Percentiles rank a stretch among this genome's conserved stretches.
Evolutionary conservation across 2,113 vertebrate species (phyloP).

Genomic region (Arizona elegans): DNA sequence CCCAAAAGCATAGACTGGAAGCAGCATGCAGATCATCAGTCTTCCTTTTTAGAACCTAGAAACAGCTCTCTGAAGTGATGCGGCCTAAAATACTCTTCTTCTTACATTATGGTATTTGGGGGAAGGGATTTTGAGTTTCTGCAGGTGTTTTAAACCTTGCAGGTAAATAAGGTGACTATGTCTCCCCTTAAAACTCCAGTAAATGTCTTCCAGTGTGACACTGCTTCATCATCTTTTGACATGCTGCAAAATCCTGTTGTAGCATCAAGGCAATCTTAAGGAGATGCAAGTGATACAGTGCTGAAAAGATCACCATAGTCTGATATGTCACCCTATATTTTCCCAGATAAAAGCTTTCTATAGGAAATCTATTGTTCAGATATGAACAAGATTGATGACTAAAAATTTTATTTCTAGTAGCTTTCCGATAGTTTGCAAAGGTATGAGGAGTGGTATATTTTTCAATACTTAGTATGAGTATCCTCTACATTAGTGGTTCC

Average conservation of each 20-base stretch:
- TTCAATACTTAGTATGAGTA: background rate
- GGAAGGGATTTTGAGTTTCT: background rate
- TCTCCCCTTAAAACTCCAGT: background rate
- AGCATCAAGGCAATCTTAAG: background rate
- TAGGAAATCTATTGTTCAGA: background rate
- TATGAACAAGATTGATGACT: background rate
- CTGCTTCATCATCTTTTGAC: background rate
- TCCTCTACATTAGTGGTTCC: background rate
- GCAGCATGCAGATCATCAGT: background rate
- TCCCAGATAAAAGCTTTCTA: background rate
- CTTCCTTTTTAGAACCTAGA: background rate
- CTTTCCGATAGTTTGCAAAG: background rate
- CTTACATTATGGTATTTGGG: background rate
- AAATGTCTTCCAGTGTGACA: background rate
- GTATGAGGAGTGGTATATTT: background rate
- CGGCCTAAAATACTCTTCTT: background rate
- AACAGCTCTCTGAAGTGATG: background rate
- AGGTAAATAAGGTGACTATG: background rate
- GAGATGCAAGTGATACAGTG: background rate
- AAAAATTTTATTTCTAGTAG: background rate
- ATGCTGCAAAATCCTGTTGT: background rate
- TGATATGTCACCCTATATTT: background rate
- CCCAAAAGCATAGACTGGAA: background rate
- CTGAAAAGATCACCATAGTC: background rate
- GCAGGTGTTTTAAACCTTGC: background rate